Conservation (phyloP, 1,140 invertebrate species). For the Pogonognathellus flavescens region DNA sequence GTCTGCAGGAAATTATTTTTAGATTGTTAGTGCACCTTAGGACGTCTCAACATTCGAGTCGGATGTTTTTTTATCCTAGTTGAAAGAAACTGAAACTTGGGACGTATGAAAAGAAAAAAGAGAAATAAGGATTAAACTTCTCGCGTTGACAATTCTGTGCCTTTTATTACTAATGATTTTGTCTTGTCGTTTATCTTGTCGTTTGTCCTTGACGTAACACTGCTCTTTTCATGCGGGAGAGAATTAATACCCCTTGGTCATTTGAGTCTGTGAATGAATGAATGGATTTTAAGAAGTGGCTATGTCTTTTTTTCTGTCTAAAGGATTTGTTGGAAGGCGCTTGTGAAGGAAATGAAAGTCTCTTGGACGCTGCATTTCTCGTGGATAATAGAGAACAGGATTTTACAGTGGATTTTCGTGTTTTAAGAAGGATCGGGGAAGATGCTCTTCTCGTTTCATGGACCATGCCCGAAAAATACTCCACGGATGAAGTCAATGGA, state of each 20-base stretch:
- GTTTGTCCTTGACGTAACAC: neutral
- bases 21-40: too few relatives aligned
- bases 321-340: conserved; percentile 57
- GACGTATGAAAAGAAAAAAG: too few relatives aligned
- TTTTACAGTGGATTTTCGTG: conserved; percentile 65
- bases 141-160: too few relatives aligned
- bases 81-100: too few relatives aligned
- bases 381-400: conserved; percentile 43
- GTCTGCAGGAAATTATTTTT: too few relatives aligned
- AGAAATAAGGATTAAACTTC: too few relatives aligned
- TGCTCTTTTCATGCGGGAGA: neutral
- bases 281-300: conserved; percentile 1
- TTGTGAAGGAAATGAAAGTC: conserved; percentile 56
- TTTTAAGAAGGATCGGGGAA: conserved; percentile 66
- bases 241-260: neutral
- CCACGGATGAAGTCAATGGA: conserved; percentile 61
- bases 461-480: conserved; percentile 62
- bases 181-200: conserved; percentile 4
- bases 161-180: neutral
- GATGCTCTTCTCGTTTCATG: conserved; percentile 68
- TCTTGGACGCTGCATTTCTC: conserved; percentile 41
- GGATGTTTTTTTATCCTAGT: too few relatives aligned
- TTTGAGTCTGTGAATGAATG: neutral
- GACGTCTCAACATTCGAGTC: too few relatives aligned
- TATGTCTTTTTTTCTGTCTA: neutral